Conservation (phyloP, 2,113 vertebrate species). For the Emydocephalus ijimae region DNA sequence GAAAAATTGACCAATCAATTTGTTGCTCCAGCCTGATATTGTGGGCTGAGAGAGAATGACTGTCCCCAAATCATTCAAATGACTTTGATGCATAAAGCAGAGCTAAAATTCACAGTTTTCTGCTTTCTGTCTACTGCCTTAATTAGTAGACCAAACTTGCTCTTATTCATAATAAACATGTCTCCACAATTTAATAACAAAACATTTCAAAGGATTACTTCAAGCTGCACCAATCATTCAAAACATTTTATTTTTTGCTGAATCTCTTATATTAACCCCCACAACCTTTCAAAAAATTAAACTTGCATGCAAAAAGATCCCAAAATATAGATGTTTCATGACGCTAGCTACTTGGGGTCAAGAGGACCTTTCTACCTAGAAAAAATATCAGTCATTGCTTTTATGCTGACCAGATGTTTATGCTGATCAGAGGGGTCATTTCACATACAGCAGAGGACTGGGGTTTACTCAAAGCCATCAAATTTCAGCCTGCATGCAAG, state of each 20-base stretch:
- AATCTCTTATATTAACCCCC: neutral
- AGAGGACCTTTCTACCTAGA: neutral
- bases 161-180: neutral
- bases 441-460: neutral
- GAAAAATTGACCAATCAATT: neutral
- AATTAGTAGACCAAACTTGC: neutral
- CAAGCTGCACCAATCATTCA: neutral
- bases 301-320: neutral
- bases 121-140: neutral
- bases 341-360: neutral
- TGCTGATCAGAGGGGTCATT: neutral
- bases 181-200: neutral
- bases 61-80: neutral
- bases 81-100: neutral
- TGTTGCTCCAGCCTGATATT: neutral
- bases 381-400: neutral
- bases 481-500: neutral
- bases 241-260: neutral
- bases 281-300: neutral
- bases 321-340: neutral
- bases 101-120: neutral
- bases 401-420: neutral
- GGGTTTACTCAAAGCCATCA: neutral
- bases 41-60: neutral
- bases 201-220: neutral